Percentiles rank a stretch among this genome's conserved stretches.
Evolutionary conservation across 2,113 vertebrate genomes (phyloP).

Genomic region (Nothocercus julius): DNA sequence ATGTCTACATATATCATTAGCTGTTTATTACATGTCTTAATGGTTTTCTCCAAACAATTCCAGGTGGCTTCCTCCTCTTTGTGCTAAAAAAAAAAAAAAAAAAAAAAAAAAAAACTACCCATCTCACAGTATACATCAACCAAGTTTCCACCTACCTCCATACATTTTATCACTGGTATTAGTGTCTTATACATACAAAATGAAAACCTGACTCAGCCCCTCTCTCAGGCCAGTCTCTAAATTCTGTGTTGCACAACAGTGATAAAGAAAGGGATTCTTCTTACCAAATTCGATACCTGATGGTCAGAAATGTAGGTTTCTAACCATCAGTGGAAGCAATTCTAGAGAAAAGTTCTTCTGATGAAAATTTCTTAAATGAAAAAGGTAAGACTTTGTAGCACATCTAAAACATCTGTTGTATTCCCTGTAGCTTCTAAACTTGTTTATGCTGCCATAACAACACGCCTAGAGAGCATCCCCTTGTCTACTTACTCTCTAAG

Average conservation of each 20-base stretch:
- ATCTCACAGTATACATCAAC: background rate
- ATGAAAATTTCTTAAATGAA: background rate
- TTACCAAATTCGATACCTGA: background rate
- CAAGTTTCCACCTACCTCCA: background rate
- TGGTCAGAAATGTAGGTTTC: background rate
- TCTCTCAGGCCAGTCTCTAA: background rate
- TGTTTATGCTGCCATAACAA: background rate
- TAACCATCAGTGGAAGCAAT: background rate
- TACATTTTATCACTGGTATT: background rate
- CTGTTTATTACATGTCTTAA: background rate
- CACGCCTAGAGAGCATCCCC: background rate
- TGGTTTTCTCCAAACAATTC: background rate
- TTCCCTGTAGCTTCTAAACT: background rate
- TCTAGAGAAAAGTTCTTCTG: slow-evolving; percentile 2
- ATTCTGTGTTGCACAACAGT: background rate
- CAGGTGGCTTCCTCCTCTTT: background rate
- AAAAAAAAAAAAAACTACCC: background rate
- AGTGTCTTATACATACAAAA: background rate
- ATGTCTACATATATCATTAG: background rate
- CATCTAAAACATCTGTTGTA: background rate
- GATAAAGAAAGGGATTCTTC: background rate
- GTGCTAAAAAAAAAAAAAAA: background rate
- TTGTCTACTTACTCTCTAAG: background rate
- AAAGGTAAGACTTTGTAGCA: background rate
- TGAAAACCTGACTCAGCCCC: background rate